Base-by-base conservation (phyloP, 2,888 invertebrate species). In the Conus canariensis region DNA sequence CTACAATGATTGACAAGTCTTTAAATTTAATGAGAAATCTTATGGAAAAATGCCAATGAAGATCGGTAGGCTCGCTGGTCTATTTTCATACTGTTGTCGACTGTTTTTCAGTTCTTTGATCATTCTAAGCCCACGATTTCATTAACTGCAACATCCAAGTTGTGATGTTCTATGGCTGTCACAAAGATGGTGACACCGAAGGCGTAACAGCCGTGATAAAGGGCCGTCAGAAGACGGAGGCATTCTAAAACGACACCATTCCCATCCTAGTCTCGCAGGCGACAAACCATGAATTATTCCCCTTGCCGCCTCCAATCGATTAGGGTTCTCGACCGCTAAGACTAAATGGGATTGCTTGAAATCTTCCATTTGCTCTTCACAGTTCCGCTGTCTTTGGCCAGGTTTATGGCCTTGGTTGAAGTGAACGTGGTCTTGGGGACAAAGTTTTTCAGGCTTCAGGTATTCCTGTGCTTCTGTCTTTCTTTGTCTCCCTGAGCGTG, bases 301-400 rank as follows among this genome's bases (percentile, higher is more conserved):
- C 77, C 22, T 30, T 80, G 77, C 74, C n/a, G 77, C 12, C 77
- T 80, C 16, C 14, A 16, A 45, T 80, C 10, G 77, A 45, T 80
- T 10, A 30, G 30, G 12, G 30, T 30, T 77, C 10, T 6, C 12
- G 30, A 12, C 30, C 30, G 30, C 30, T 80, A 25, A 16, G 77
- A n/a, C 85, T 12, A 85, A 85, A 85, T 85, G 85, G 85, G 22
- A 83, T 83, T 83, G 83, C 58, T 83, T 83, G 83, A 58, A 58
- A 19, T 83, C 58, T 83, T 83, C 83, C 58, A 83, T 83, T 83
- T 58, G 56, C 83, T 19, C 3, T 83, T 83, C 59, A 8, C 19
- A 8, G 56, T 45, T 4, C 45, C 45, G 4, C 45, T 45, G 45
- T 45, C 45, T 45, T 45, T 4, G 45, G 45, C 45, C 45, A 45